phyloP scores from a whole-genome alignment of 2,113 vertebrate genomes.

The Prunella fulvescens region DNA sequence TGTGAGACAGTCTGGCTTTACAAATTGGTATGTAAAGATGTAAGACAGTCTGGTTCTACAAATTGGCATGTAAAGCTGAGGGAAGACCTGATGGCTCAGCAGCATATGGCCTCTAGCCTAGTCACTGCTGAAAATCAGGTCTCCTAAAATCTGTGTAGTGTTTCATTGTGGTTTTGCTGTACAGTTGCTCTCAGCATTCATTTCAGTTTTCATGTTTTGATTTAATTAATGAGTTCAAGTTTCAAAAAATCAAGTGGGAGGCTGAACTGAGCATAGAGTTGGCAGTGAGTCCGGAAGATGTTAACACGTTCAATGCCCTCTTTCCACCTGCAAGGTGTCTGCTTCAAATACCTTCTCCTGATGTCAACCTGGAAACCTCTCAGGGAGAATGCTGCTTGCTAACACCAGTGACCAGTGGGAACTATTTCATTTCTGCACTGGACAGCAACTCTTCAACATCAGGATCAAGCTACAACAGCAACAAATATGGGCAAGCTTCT shows the following conservation, averaged over 20 bases:
- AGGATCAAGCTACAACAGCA: not conserved
- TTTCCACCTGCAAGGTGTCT: not conserved
- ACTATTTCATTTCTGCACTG: not conserved
- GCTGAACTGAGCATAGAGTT: not conserved
- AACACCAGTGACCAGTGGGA: not conserved
- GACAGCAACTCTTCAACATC: not conserved
- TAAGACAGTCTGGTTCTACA: not conserved
- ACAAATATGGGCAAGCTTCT: not conserved
- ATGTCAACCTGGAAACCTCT: not conserved
- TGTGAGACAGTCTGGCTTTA: not conserved
- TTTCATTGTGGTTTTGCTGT: not conserved
- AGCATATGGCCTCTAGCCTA: not conserved
- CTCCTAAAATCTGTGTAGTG: not conserved
- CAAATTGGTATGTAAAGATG: not conserved
- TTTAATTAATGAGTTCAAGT: not conserved
- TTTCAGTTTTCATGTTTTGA: not conserved
- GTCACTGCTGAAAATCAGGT: not conserved
- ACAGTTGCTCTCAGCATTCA: not conserved
- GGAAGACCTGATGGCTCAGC: conserved; percentile 2
- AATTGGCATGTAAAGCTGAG: not conserved
- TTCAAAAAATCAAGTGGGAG: conserved; percentile 24
- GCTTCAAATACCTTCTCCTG: not conserved
- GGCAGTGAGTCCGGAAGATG: not conserved
- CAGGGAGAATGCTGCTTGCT: not conserved
- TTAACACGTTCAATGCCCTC: not conserved